Percentiles rank a stretch among this genome's conserved stretches.
Conservation (phyloP, 2,113 vertebrate genomes). For the Brienomyrus brachyistius region DNA sequence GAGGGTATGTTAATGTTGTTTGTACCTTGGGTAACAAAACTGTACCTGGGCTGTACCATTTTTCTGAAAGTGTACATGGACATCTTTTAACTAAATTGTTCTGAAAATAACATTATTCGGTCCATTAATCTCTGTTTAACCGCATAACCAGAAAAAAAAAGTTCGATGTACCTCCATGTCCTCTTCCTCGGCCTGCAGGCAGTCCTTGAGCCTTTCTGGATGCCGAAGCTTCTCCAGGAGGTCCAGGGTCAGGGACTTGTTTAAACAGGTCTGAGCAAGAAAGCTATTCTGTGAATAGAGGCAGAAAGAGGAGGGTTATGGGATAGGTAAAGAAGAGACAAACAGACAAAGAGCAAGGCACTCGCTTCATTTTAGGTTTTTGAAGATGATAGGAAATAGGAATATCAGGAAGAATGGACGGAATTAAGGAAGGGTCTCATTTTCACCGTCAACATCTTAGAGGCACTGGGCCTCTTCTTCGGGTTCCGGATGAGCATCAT, state of each 20-base stretch:
- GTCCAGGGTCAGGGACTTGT: constrained; percentile 66
- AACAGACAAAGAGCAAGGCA: background rate
- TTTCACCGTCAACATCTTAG: constrained; percentile 78
- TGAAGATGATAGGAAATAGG: background rate
- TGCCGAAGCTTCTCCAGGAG: constrained; percentile 73
- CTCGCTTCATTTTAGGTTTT: background rate
- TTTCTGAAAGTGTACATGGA: background rate
- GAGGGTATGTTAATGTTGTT: background rate
- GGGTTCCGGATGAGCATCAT: constrained; percentile 77
- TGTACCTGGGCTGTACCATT: background rate
- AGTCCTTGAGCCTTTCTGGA: constrained; percentile 65
- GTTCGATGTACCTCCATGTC: constrained; percentile 67
- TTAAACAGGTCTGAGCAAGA: constrained; percentile 63
- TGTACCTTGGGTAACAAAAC: background rate
- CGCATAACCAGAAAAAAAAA: background rate
- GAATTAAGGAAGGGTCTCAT: background rate
- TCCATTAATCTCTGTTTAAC: background rate
- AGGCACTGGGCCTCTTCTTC: constrained; percentile 76
- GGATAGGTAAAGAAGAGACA: background rate
- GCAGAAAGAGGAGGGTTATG: too few species aligned
- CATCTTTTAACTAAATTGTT: background rate
- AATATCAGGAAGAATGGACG: background rate
- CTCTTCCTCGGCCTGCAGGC: constrained; percentile 63
- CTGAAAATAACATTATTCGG: background rate
- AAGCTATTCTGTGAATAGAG: constrained; percentile 59